Conservation (phyloP, 1,140 invertebrate species). For the Hesperophylax magnus region DNA sequence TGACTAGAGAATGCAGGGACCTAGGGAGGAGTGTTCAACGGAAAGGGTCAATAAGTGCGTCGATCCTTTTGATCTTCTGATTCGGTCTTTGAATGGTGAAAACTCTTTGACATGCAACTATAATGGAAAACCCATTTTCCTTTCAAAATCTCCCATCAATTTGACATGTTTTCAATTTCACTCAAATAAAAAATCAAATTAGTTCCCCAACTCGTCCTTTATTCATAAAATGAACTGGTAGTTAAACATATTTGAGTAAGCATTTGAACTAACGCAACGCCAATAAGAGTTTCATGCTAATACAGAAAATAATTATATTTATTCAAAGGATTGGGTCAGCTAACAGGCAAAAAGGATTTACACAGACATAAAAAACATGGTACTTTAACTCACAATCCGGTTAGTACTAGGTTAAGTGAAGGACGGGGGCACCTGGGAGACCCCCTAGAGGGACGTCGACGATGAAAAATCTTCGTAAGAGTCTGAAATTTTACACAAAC, state of each 20-base stretch:
- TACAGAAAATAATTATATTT: slow-evolving; percentile 26
- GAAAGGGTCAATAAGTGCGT: background rate
- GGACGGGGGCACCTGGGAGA: slow-evolving; percentile 57
- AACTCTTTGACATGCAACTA: too few species aligned
- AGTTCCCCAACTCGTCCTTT: too few species aligned
- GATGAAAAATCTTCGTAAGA: slow-evolving; percentile 76
- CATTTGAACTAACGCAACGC: background rate
- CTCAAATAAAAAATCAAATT: too few species aligned
- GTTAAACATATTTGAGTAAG: background rate
- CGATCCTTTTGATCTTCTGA: background rate
- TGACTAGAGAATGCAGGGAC: background rate
- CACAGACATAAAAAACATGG: slow-evolving; percentile 50
- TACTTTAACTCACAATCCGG: slow-evolving; percentile 51
- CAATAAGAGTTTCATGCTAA: slow-evolving; percentile 38
- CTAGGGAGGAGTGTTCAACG: background rate
- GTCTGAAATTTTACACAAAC: slow-evolving; percentile 69
- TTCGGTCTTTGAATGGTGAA: too few species aligned
- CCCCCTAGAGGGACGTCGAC: slow-evolving; percentile 73
- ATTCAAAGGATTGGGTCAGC: slow-evolving; percentile 14
- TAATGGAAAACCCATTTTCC: background rate
- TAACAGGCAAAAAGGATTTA: slow-evolving; percentile 52
- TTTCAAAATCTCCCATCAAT: background rate
- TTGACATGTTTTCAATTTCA: too few species aligned
- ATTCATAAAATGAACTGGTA: background rate
- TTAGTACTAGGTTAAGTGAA: slow-evolving; percentile 48